Base-by-base conservation (phyloP, 2,797 vertebrate species). In the Podargus strigoides region DNA sequence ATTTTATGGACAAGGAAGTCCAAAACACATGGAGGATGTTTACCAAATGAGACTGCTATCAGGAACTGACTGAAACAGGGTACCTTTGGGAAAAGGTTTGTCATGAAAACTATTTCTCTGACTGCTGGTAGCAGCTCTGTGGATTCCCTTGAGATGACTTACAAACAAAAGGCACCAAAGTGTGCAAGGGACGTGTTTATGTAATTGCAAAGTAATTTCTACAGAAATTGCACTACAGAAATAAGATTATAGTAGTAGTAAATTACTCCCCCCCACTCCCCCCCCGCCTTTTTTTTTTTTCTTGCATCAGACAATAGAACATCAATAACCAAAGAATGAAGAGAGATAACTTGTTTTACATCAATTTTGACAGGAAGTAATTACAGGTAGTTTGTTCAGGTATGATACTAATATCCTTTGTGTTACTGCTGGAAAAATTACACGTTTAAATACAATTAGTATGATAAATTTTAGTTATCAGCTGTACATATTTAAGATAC, bases 351-450 rank as follows among this genome's bases (percentile, higher is more conserved):
- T 82, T 94, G 50, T 70, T 97, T 90, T 79, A 68, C 37, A 1
- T 85, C 87, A 77, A 41, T 72, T 82, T 87, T 84, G 66, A 73
- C 47, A 79, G 69, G 41, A 83, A 90, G 58, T 85, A 94, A 93
- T 96, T 94, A 83, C 70, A 93, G 70, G 82, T 95, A 42, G 60
- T 92, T 96, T 95, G 58, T 81, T 96, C 58, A 79, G 58, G 74
- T 39, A 58, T 7, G 17, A 86, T 62, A 52, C 46, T 70, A 85
- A 79, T 75, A 88, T 77, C 85, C 78, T 91, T 77, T 20, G 30
- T 83, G 49, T 70, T 73, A 94, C 83, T 95, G 67, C 87, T 92
- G 76, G 69, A 62, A 85, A 83, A 74, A 28, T 23, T 37, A 52
- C 28, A 36, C 63, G 28, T 55, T 89, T 66, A 39, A 90, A 79